Base-by-base conservation (phyloP, 2,888 invertebrate genomes). In the Calephelis perditalis region DNA sequence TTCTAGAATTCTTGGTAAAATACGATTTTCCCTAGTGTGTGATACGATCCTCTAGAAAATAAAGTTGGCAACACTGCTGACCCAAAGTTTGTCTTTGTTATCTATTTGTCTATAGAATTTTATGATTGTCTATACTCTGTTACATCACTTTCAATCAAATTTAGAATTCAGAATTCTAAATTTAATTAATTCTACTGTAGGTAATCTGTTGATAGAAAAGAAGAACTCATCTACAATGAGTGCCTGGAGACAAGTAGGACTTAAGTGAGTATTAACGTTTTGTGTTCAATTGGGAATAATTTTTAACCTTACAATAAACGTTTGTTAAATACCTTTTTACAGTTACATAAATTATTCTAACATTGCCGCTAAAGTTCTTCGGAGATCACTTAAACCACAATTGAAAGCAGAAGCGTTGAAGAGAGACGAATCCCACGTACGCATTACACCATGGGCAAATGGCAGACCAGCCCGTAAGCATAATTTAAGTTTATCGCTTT, bases 341-440 rank as follows among this genome's bases (percentile, higher is more conserved):
- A 99, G 98, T 91, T 99, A 99, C 92, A 96, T 99, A 84, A 97
- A 97, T 91, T 99, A 96, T 87, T 99, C 98, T 63, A 96, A 95
- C 82, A 96, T 99, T 77, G 98, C 98, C 75, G 98, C 98, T 35
- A 94, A 92, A 75, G 90, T 96, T 60, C 87, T 98, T 62, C 93
- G 98, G 63, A 92, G 94, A 76, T 93, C 96, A 11, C 82, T 98
- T 70, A 98, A 98, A 82, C 82, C 94, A 2, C 96, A 97, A 55
- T 72, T 95, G 0, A 92, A 92, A 70, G 89, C 84, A 35, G 97
- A 96, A 37, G 97, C 97, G 44, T 71, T 91, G 35, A 96, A 95
- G 78, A 92, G 97, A 65, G 94, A 95, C 73, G 94, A 92, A 60
- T 93, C 94, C 59, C 92, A 94, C 71, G 93, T 98, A 62, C 96